phyloP scores from a whole-genome alignment of 2,797 vertebrate genomes.

The Ataeniobius toweri region DNA sequence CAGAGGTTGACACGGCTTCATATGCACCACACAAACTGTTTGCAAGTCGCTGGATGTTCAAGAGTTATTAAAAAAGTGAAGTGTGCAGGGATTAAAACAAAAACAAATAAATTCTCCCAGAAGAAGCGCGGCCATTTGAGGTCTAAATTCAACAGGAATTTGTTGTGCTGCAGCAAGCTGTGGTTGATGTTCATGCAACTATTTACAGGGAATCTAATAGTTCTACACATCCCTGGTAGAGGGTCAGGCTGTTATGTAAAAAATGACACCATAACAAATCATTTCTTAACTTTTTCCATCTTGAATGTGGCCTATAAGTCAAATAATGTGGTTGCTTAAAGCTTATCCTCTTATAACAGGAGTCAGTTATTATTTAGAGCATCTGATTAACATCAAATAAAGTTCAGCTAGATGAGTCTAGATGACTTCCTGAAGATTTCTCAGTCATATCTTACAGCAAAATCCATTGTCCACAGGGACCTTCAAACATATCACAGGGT shows the following conservation, averaged over 20 bases:
- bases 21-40: constrained; percentile 28
- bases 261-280: neutral
- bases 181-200: constrained; percentile 34
- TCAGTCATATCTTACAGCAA: neutral
- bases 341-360: neutral
- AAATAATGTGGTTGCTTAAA: neutral
- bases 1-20: constrained; percentile 14
- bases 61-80: constrained; percentile 25
- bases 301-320: neutral
- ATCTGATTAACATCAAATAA: no score
- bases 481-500: no score
- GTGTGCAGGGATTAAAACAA: constrained; percentile 22
- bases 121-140: constrained; percentile 12
- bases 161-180: constrained; percentile 30
- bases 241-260: neutral
- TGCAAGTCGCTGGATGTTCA: constrained; percentile 24
- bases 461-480: neutral
- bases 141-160: constrained; percentile 2
- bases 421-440: neutral
- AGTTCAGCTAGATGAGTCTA: no score
- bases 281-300: neutral
- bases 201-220: constrained; percentile 2
- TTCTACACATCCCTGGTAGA: neutral
- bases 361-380: no score
- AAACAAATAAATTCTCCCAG: constrained; percentile 8